These are phyloP conservation scores for Philopedon plagiatum DNA, from an alignment of 2,888 invertebrate genomes.

Conservation along the genomic window DNA sequence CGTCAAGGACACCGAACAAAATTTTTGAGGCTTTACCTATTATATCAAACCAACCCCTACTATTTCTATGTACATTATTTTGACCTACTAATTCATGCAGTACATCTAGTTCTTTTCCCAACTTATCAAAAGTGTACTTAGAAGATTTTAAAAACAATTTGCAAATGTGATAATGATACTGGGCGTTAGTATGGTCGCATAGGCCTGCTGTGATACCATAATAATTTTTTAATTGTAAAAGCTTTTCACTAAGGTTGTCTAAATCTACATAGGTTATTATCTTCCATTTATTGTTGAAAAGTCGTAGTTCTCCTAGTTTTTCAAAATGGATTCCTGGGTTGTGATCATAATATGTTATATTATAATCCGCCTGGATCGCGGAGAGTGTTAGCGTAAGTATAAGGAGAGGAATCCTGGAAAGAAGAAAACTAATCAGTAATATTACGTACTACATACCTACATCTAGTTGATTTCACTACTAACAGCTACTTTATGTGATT, in stretches of 20 bases:
- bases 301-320: conserved; percentile 20
- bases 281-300: conserved; percentile 26
- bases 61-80: not conserved
- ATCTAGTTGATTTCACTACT: no score
- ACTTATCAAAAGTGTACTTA: not conserved
- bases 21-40: conserved; percentile 18
- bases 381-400: not conserved
- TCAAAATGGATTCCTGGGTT: conserved; percentile 28
- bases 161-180: conserved; percentile 20
- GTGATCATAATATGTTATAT: conserved; percentile 11
- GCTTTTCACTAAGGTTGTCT: conserved; percentile 15
- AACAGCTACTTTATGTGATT: no score
- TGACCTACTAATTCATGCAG: conserved; percentile 16
- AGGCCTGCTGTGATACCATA: not conserved
- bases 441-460: no score
- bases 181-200: conserved; percentile 12
- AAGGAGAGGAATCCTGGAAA: not conserved
- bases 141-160: conserved; percentile 2
- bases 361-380: conserved; percentile 8
- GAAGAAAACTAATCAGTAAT: not conserved
- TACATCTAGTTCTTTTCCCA: not conserved
- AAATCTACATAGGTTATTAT: conserved; percentile 20
- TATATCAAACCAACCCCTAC: conserved; percentile 23
- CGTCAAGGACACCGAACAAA: conserved; percentile 1
- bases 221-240: conserved; percentile 14